Percentiles rank a stretch among this genome's conserved stretches.
Conservation (phyloP, 2,888 invertebrate genomes). For the Chaitophorus viminalis region DNA sequence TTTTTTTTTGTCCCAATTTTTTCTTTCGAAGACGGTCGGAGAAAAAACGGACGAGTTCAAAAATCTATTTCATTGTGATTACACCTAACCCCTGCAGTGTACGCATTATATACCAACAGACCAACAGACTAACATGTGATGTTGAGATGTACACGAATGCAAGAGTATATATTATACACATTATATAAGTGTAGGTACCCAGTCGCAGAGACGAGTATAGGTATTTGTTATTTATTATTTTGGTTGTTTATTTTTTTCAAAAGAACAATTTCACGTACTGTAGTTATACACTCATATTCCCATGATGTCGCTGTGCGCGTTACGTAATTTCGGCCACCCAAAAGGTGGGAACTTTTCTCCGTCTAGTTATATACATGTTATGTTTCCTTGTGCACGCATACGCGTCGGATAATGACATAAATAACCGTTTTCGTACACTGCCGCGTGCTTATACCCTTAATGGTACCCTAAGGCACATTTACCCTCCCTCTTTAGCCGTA, state of each 20-base stretch:
- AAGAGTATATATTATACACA: neutral
- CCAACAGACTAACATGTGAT: too few relatives aligned
- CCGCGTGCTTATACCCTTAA: slow-evolving; percentile 1
- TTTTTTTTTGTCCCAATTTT: neutral
- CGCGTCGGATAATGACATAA: slow-evolving; percentile 24
- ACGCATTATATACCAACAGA: too few relatives aligned
- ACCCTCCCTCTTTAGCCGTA: neutral
- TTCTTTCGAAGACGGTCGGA: neutral
- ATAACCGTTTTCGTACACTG: slow-evolving; percentile 10
- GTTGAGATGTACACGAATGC: neutral
- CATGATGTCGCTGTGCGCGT: neutral
- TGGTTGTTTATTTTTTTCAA: neutral
- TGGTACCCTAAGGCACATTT: neutral
- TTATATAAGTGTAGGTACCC: neutral
- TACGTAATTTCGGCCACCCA: neutral
- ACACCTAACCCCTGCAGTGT: neutral
- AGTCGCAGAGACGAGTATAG: neutral
- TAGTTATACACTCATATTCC: neutral
- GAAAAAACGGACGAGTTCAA: neutral
- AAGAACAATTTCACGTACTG: neutral
- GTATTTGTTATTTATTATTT: neutral
- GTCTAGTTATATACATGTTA: neutral
- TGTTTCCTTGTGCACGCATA: slow-evolving; percentile 7
- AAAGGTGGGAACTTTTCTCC: slow-evolving; percentile 22
- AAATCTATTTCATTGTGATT: neutral